phyloP scores from a whole-genome alignment of 2,888 invertebrate genomes.

The Lydus trimaculatus region DNA sequence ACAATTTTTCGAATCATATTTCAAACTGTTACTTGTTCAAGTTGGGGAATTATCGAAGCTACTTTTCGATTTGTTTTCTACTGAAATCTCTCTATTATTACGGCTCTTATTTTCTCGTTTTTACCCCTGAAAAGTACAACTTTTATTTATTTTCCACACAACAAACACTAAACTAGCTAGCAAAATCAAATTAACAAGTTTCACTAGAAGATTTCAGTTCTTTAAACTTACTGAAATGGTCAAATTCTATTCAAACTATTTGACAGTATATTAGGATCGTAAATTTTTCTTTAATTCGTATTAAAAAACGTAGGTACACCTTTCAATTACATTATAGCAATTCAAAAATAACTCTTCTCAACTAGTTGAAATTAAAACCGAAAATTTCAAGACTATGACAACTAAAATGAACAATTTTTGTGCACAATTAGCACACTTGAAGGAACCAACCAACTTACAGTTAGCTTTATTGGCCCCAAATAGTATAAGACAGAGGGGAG shows the following conservation, averaged over 20 bases:
- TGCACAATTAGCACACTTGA: constrained; percentile 40
- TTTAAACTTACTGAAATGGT: neutral
- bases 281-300: neutral
- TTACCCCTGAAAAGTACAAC: no score
- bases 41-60: neutral
- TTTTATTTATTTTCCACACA: no score
- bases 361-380: constrained; percentile 34
- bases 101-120: no score
- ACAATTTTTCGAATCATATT: neutral
- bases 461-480: constrained; percentile 45
- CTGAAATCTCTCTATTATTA: neutral
- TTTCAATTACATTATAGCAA: neutral
- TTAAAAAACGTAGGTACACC: neutral
- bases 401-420: constrained; percentile 26
- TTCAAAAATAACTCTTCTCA: constrained; percentile 17
- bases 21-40: neutral
- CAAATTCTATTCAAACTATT: neutral
- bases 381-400: neutral
- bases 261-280: no score
- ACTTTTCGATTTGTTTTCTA: neutral
- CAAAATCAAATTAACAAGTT: constrained; percentile 4
- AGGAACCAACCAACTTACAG: constrained; percentile 41
- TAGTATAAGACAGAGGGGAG: neutral
- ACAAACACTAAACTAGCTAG: neutral
- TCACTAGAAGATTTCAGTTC: neutral